A percentile compares a stretch with the other conserved stretches of the same genome.
phyloP scores from a whole-genome alignment of 92 coral and sea anemone species.

The Galaxea fascicularis region DNA sequence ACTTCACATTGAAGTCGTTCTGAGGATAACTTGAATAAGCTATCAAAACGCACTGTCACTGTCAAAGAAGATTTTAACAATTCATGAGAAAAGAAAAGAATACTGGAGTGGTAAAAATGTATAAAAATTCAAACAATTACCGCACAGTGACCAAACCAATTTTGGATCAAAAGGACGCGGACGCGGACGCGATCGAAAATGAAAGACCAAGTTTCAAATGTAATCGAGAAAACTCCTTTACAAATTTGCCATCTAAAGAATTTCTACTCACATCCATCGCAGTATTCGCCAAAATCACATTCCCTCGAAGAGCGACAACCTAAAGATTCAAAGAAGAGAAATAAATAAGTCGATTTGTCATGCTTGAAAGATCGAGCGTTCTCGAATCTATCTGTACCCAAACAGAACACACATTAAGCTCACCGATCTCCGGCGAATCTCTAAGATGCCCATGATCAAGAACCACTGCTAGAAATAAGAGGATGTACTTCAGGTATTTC shows the following conservation, averaged over 20 bases:
- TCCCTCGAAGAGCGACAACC: slow-evolving; percentile 30
- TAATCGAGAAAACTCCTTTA: not conserved
- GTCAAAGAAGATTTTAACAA: not conserved
- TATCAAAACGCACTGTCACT: not conserved
- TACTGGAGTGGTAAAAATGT: not conserved
- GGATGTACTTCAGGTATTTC: slow-evolving; percentile 61
- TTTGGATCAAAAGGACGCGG: not conserved
- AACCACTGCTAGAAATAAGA: slow-evolving; percentile 57
- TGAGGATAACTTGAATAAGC: not conserved
- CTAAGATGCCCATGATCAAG: slow-evolving; percentile 76
- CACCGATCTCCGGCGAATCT: slow-evolving; percentile 76
- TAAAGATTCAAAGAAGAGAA: not conserved
- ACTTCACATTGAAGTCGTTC: not conserved
- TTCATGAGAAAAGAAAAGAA: not conserved
- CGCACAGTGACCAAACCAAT: slow-evolving; percentile 10
- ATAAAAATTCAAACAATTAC: slow-evolving; percentile 4
- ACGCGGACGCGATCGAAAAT: not conserved
- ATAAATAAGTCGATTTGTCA: not conserved
- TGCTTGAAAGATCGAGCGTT: slow-evolving; percentile 16
- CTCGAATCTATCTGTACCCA: slow-evolving; percentile 13
- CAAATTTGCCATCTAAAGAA: not conserved
- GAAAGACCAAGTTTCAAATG: slow-evolving; percentile 1
- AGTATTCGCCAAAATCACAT: slow-evolving; percentile 63
- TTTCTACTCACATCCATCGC: slow-evolving; percentile 60
- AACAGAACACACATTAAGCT: slow-evolving; percentile 40